A percentile compares a stretch with the other conserved stretches of the same genome.
Conservation (phyloP, 2,113 vertebrate species). For the Spheniscus mendiculus region DNA sequence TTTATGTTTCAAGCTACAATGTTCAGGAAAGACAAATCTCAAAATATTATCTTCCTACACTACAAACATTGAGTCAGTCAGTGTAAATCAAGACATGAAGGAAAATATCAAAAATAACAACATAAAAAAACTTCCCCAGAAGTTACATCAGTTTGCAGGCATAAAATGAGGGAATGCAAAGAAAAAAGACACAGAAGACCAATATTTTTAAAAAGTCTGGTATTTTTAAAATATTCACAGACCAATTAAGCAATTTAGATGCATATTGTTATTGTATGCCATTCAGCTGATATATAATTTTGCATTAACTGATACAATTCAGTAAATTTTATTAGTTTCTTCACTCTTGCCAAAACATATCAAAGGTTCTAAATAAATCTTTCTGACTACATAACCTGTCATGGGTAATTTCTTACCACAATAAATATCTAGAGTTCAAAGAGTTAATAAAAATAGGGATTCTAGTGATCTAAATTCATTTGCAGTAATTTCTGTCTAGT, state of each 20-base stretch:
- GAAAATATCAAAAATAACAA: neutral
- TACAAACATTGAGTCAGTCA: neutral
- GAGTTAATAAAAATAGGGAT: constrained; percentile 60
- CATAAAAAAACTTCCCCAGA: neutral
- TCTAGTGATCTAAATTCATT: constrained; percentile 54
- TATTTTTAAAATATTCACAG: neutral
- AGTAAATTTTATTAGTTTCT: neutral
- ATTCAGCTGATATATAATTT: neutral
- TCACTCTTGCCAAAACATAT: neutral
- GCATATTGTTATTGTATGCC: neutral
- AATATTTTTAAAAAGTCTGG: neutral
- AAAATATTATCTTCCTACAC: neutral
- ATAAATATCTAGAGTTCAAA: constrained; percentile 50
- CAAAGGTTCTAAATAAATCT: constrained; percentile 9
- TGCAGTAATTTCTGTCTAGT: constrained; percentile 59
- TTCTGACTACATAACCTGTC: neutral
- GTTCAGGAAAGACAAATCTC: neutral
- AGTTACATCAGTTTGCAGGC: neutral
- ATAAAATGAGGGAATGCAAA: neutral
- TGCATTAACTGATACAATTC: neutral
- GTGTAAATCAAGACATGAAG: neutral
- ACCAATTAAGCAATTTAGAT: neutral
- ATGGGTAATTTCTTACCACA: constrained; percentile 21
- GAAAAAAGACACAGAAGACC: neutral
- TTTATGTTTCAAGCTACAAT: neutral